phyloP scores from a whole-genome alignment of 2,113 vertebrate genomes.

The Spilogale gracilis region DNA sequence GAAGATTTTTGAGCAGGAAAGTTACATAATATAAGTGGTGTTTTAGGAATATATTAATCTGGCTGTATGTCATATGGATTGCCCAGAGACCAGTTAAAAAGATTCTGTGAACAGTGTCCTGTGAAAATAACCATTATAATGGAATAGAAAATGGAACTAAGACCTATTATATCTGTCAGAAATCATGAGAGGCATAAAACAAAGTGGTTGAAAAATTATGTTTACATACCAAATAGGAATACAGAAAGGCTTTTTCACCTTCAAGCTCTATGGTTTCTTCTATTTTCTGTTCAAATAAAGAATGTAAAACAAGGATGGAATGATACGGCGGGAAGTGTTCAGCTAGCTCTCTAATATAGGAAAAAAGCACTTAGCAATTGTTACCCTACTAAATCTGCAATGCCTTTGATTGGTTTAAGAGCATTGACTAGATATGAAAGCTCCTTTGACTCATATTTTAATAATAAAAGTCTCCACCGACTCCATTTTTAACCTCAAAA shows the following conservation, averaged over 20 bases:
- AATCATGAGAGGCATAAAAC: conserved; percentile 62
- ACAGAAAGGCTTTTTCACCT: conserved; percentile 24
- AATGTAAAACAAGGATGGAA: conserved; percentile 52
- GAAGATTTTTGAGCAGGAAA: conserved; percentile 46
- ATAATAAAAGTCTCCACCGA: not conserved
- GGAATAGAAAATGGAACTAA: conserved; percentile 57
- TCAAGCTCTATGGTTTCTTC: conserved; percentile 40
- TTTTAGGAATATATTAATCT: conserved; percentile 70
- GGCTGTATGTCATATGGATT: conserved; percentile 46
- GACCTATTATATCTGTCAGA: conserved; percentile 51
- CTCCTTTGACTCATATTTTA: conserved; percentile 14
- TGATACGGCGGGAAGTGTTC: not conserved
- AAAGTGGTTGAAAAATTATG: conserved; percentile 62
- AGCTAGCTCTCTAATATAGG: not conserved
- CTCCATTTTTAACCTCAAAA: not conserved
- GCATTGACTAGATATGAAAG: not conserved
- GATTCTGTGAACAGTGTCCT: conserved; percentile 28
- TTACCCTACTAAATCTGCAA: conserved; percentile 10
- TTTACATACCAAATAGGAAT: conserved; percentile 48
- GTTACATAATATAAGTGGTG: conserved; percentile 53
- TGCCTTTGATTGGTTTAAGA: not conserved
- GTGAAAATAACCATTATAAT: conserved; percentile 73
- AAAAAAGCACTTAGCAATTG: not conserved
- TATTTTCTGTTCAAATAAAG: conserved; percentile 69
- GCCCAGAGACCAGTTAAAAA: conserved; percentile 69